Evolutionary conservation across 2,797 vertebrate species (phyloP), one percentile per base, ranked within the genome.

Genomic region (Chaetophractus vellerosus): DNA sequence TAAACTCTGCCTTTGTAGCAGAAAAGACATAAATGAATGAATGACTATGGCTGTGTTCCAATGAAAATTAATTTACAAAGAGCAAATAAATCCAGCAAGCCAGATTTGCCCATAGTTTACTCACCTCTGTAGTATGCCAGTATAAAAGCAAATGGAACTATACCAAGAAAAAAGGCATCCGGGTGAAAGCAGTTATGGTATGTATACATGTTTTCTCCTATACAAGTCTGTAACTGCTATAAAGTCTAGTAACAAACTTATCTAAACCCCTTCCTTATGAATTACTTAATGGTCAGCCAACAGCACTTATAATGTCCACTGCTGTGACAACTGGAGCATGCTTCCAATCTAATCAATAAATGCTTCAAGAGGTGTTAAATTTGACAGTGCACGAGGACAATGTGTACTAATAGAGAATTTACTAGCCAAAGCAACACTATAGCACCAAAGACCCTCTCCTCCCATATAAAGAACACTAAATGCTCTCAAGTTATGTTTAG

Each of bases 341-440:
- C 26, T 79, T 87, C 48, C 83, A 92, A 45, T 14, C 6, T 78
- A 36, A 76, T 72, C 72, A 68, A 63, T 78, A 61, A 84, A 88
- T 85, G 61, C 52, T 91, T 91, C 31, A 72, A 88, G 68, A 38
- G 9, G 19, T 71, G 23, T 88, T 90, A 92, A 90, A 83, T 84
- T 66, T 90, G 72, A 79, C 33, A 72, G 38, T 36, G 10, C 57
- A 50, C 28, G 41, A 89, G 55, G 48, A 72, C 26, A 82, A 14
- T 52, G 33, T 78, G 36, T 18, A 9, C 50, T 55, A 76, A 26
- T 26, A 69, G 74, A 66, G 23, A 91, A 76, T 89, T 52, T 41
- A 89, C 31, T 55, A 92, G 52, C 36, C 8, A 88, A 72, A 78
- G 61, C 26, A 66, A 85, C 72, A 36, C 24, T 81, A 50, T 33